A percentile compares a stretch with the other conserved stretches of the same genome.
These are phyloP conservation scores for Meleagris gallopavo DNA, from an alignment of 2,113 vertebrate genomes.

Conservation along the genomic window DNA sequence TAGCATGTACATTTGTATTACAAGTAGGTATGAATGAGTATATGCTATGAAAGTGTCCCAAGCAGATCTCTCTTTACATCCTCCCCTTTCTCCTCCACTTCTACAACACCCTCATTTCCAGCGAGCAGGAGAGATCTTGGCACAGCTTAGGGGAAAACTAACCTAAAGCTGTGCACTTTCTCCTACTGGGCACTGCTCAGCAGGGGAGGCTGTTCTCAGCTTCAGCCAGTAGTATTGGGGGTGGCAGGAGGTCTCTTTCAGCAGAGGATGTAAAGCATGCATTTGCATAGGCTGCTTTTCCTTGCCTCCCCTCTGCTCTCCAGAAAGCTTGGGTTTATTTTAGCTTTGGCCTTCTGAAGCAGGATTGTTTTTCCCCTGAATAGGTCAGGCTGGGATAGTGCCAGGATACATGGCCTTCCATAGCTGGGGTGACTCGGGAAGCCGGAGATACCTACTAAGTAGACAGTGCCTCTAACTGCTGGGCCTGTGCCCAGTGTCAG, in stretches of 20 bases:
- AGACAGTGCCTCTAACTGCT: conserved; percentile 9
- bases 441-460: conserved; percentile 36
- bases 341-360: conserved; percentile 67
- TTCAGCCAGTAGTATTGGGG: not conserved
- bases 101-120: not conserved
- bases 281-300: conserved; percentile 10
- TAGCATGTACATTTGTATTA: not conserved
- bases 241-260: not conserved
- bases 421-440: conserved; percentile 34
- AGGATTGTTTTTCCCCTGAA: conserved; percentile 71
- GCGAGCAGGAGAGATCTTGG: not conserved
- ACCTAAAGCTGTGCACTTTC: not conserved
- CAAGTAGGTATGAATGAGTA: not conserved
- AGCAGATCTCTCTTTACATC: not conserved
- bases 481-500: not conserved
- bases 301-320: not conserved
- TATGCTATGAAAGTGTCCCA: not conserved
- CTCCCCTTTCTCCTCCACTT: not conserved
- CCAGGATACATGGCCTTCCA: conserved; percentile 45
- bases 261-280: not conserved
- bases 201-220: not conserved
- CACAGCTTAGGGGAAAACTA: not conserved
- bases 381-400: conserved; percentile 51
- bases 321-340: conserved; percentile 55
- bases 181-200: conserved; percentile 30